Evolutionary conservation across 2,113 vertebrate species (phyloP).

Genomic region (Pterocles orientalis): DNA sequence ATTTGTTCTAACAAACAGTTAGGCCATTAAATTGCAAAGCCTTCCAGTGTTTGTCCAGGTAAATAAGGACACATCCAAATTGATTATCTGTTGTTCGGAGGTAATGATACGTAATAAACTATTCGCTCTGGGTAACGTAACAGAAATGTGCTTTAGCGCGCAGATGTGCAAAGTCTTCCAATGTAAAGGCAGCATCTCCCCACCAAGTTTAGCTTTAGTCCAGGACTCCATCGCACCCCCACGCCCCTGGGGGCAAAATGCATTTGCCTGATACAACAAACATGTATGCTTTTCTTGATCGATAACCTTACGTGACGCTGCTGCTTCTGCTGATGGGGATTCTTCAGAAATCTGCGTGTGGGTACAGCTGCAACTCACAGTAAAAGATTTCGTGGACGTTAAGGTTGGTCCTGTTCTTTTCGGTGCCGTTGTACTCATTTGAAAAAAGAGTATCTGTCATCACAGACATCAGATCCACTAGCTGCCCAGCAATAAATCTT

Average conservation of each 20-base stretch:
- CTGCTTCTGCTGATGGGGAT: not conserved
- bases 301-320: accelerated
- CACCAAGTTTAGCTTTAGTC: not conserved
- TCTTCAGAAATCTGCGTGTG: not conserved
- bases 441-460: not conserved
- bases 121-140: constrained; percentile 27
- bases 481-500: constrained; percentile 42
- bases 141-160: constrained; percentile 22
- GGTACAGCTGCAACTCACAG: not conserved
- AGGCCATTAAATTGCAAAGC: constrained; percentile 57
- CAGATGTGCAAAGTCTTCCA: not conserved
- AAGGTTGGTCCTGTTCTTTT: constrained; percentile 7
- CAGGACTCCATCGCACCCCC: not conserved
- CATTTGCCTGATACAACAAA: not conserved
- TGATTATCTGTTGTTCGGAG: constrained; percentile 55
- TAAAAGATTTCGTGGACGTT: not conserved
- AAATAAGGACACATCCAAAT: constrained; percentile 64
- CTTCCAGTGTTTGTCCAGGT: constrained; percentile 60
- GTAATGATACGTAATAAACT: constrained; percentile 67
- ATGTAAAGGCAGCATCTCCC: not conserved
- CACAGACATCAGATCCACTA: not conserved
- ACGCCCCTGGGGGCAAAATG: accelerated
- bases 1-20: constrained; percentile 60
- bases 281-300: not conserved
- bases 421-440: not conserved